These are phyloP conservation scores for Sesamia inferens DNA, from an alignment of 2,888 invertebrate genomes.

Conservation along the genomic window DNA sequence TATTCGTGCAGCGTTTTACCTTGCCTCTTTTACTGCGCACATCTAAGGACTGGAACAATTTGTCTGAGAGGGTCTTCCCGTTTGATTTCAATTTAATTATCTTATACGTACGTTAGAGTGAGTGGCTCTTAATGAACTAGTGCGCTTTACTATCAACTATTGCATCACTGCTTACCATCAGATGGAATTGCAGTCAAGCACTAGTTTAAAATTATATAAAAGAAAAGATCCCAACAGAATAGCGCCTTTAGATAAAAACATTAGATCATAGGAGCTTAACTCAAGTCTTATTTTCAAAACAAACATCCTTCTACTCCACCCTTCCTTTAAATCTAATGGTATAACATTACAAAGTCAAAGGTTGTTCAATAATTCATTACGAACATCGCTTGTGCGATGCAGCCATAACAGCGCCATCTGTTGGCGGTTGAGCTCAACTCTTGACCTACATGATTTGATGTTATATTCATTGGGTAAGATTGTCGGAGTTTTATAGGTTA, in stretches of 20 bases:
- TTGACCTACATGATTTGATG: constrained; percentile 51
- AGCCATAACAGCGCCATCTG: constrained; percentile 45
- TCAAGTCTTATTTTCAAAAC: not conserved
- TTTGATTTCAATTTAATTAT: no score
- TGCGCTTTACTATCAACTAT: no score
- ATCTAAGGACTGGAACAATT: no score
- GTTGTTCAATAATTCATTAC: constrained; percentile 58
- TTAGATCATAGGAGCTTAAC: not conserved
- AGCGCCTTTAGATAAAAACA: not conserved
- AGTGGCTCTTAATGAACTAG: no score
- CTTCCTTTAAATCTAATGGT: constrained; percentile 23
- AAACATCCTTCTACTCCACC: not conserved
- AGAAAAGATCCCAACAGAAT: not conserved
- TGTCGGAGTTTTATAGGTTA: not conserved
- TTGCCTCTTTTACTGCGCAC: no score
- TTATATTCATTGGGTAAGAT: constrained; percentile 42
- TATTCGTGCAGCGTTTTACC: no score
- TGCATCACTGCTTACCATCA: no score
- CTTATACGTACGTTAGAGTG: no score
- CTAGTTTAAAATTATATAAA: no score
- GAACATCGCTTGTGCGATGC: constrained; percentile 26
- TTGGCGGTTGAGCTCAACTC: constrained; percentile 17
- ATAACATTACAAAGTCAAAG: constrained; percentile 50
- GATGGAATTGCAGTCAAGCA: no score
- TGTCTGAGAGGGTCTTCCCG: no score